A percentile compares a stretch with the other conserved stretches of the same genome.
Conservation (phyloP, 1,140 invertebrate genomes). For the Drosophila subpulchrella region DNA sequence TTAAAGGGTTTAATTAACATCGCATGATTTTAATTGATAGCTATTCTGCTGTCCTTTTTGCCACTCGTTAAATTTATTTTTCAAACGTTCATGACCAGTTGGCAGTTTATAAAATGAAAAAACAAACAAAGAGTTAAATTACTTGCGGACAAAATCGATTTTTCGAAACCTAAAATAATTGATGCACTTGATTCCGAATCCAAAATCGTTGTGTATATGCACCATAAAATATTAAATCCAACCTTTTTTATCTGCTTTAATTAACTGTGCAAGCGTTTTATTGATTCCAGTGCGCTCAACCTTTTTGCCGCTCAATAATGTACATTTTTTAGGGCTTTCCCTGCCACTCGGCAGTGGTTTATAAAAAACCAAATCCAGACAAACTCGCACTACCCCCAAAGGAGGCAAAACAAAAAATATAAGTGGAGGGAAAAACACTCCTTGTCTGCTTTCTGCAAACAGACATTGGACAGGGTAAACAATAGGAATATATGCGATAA, state of each 20-base stretch:
- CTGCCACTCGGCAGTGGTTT: constrained; percentile 36
- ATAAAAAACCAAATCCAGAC: constrained; percentile 57
- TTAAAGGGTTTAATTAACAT: constrained; percentile 25
- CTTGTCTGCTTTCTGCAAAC: constrained; percentile 48
- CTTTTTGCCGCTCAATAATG: constrained; percentile 16
- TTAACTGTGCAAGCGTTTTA: constrained; percentile 1
- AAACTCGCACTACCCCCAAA: constrained; percentile 22
- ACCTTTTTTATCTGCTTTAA: constrained; percentile 10
- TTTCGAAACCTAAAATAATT: too few species aligned
- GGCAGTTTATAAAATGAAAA: background rate
- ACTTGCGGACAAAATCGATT: background rate
- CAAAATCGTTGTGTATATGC: too few species aligned
- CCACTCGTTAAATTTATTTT: background rate
- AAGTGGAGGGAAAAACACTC: constrained; percentile 34
- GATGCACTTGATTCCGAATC: background rate
- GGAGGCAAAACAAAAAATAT: constrained; percentile 12
- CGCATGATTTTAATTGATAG: constrained; percentile 19
- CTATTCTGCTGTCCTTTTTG: background rate
- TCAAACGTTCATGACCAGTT: background rate
- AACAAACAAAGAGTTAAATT: background rate
- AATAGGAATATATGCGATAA: constrained; percentile 61
- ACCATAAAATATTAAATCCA: background rate
- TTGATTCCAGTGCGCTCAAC: constrained; percentile 3
- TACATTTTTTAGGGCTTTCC: constrained; percentile 8
- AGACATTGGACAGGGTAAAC: constrained; percentile 50